Base-by-base conservation (phyloP, 1,140 invertebrate genomes). In the Bombus sylvicola region DNA sequence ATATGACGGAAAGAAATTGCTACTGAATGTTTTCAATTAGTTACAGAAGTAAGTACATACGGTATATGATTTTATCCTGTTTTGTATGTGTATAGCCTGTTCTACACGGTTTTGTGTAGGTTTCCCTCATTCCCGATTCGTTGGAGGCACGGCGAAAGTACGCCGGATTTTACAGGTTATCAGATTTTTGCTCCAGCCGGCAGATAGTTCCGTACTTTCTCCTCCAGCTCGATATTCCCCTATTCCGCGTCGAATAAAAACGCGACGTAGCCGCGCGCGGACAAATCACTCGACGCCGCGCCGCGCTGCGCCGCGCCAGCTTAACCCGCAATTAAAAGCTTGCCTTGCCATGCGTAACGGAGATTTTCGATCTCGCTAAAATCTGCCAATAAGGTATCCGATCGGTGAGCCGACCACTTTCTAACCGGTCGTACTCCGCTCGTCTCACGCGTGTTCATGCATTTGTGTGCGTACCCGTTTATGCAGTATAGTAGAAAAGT, bases 151-250 rank as follows among this genome's bases (percentile, higher is more conserved):
- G 43, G 81, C 34, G 81, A 83, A 83, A 83, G 81, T 34, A 34
- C 10, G 37, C 37, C 39, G 43, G 59, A 76, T 83, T 83, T 75
- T 39, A 83, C 72, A 53, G 72, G 72, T 83, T 83, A 68, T 66
- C 73, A 47, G 73, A 75, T 53, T 53, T 83, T 83, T 75, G 12
- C 53, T 10, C 13, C 25, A 57, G 22, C 53, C 28, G 41, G 28
- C 80, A n/a, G 71, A 74, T 75, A 82, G 71, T 77, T 77, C 62
- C 74, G 74, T 37, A 78, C 82, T 83, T 83, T 83, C 82, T 83
- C 82, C 28, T 41, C 6, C 28, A 1, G 37, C 9, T 53, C 41
- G 31, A 66, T 64, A 68, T 39, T 53, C 34, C 5, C 9, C 68
- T 66, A 31, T 85, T 68, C 71, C 71, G 69, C 78, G 83, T 28